A percentile compares a stretch with the other conserved stretches of the same genome.
Conservation (phyloP, 1,140 invertebrate species). For the Drosophila sp. region DNA sequence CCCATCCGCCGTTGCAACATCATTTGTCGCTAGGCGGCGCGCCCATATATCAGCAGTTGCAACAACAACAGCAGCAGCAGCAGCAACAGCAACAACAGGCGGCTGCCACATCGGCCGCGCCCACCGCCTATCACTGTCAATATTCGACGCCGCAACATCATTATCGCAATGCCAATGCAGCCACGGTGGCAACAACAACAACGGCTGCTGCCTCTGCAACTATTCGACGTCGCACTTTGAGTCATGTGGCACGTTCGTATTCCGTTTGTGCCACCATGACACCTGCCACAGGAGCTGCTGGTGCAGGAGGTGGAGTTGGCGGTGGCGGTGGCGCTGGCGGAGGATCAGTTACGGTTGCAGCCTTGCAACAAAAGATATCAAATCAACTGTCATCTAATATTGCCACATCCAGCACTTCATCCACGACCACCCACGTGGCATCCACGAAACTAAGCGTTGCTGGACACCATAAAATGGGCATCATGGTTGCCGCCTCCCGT, state of each 20-base stretch:
- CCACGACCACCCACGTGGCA: slow-evolving; percentile 13
- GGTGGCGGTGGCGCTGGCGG: neutral
- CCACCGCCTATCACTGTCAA: slow-evolving; percentile 58
- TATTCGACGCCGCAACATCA: slow-evolving; percentile 77
- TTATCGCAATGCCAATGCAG: slow-evolving; percentile 53
- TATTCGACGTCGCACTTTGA: slow-evolving; percentile 75
- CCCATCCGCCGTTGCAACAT: slow-evolving; percentile 80
- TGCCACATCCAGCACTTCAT: slow-evolving; percentile 24
- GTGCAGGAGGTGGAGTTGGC: neutral
- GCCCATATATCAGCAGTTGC: slow-evolving; percentile 62
- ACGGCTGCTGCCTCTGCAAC: slow-evolving; percentile 51
- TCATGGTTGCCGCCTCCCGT: slow-evolving; percentile 82
- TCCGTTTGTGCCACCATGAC: slow-evolving; percentile 68
- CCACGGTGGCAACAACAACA: slow-evolving; percentile 20
- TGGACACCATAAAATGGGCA: slow-evolving; percentile 64
- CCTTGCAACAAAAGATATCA: slow-evolving; percentile 19
- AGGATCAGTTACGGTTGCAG: slow-evolving; percentile 14
- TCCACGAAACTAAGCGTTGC: slow-evolving; percentile 58
- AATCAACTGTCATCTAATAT: slow-evolving; percentile 21
- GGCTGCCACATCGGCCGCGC: slow-evolving; percentile 2
- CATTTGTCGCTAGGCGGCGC: slow-evolving; percentile 76
- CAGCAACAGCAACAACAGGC: slow-evolving; percentile 52
- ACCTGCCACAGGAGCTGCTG: slow-evolving; percentile 20
- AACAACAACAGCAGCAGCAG: slow-evolving; percentile 58
- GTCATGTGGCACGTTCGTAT: slow-evolving; percentile 78